A percentile compares a stretch with the other conserved stretches of the same genome.
Conservation (phyloP, 2,888 invertebrate genomes). For the Eurytoma adleriae region DNA sequence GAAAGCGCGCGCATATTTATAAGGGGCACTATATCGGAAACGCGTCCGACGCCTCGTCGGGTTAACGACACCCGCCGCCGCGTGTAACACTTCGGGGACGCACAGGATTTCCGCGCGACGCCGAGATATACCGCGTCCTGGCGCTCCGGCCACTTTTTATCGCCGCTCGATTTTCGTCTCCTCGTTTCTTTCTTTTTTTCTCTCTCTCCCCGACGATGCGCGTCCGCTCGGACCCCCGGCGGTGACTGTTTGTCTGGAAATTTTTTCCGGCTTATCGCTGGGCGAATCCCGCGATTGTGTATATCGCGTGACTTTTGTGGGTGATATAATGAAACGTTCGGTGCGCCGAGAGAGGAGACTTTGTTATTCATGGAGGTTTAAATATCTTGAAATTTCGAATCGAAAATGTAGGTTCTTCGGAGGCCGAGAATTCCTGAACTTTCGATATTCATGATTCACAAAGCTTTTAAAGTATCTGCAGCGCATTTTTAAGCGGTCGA, state of each 20-base stretch:
- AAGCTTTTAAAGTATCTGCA: too few relatives aligned
- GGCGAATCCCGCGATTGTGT: too few relatives aligned
- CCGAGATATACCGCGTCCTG: constrained; percentile 33
- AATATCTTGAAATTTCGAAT: too few relatives aligned
- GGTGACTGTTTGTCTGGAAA: neutral
- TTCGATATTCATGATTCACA: too few relatives aligned
- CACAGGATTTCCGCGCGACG: constrained; percentile 51
- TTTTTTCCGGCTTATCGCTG: neutral
- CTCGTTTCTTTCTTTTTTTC: constrained; percentile 6
- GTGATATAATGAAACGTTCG: too few relatives aligned
- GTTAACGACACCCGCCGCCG: constrained; percentile 47
- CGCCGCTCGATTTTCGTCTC: neutral
- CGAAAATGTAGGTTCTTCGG: too few relatives aligned
- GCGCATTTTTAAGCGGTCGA: too few relatives aligned
- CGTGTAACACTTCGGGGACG: constrained; percentile 11
- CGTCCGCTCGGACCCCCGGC: neutral
- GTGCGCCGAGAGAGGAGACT: too few relatives aligned
- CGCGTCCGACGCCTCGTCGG: constrained; percentile 34
- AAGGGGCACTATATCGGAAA: constrained; percentile 24
- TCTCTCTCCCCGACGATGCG: neutral
- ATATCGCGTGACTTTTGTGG: too few relatives aligned
- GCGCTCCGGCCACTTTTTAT: neutral
- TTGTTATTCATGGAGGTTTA: too few relatives aligned
- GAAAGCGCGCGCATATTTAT: constrained; percentile 34
- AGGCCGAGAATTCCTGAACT: too few relatives aligned